phyloP scores from a whole-genome alignment of 2,113 vertebrate genomes.

The Petrocephalus microphthalmus region DNA sequence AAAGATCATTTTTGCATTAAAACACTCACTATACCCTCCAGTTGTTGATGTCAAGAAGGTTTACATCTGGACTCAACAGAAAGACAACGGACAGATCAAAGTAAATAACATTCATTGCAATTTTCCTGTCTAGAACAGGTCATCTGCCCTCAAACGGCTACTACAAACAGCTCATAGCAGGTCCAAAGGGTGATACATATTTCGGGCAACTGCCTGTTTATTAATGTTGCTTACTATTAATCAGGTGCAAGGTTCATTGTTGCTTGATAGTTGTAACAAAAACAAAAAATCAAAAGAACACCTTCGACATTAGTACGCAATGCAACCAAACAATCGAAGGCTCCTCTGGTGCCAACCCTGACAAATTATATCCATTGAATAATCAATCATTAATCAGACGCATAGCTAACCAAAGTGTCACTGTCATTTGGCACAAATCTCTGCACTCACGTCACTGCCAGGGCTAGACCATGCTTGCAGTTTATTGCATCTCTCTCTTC shows the following conservation, averaged over 20 bases:
- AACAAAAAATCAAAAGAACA: background rate
- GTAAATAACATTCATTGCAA: background rate
- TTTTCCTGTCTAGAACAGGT: background rate
- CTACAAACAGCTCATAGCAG: background rate
- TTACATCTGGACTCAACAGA: background rate
- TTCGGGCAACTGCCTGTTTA: background rate
- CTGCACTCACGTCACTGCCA: constrained; percentile 10
- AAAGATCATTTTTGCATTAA: background rate
- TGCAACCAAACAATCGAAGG: background rate
- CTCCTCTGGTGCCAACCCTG: background rate
- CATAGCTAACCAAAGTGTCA: background rate
- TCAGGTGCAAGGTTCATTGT: background rate
- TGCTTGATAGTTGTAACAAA: background rate
- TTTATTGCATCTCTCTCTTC: background rate
- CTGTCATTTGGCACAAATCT: background rate
- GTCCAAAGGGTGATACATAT: background rate
- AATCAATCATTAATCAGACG: background rate
- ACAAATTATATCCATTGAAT: background rate
- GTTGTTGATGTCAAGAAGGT: background rate
- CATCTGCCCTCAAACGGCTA: background rate
- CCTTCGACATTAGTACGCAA: background rate
- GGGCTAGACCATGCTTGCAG: background rate
- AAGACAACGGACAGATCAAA: background rate
- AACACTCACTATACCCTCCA: background rate
- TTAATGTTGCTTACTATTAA: background rate